Evolutionary conservation across 2,888 invertebrate species (phyloP), one percentile per base, ranked within the genome.

Genomic region (Perizoma flavofasciatum): DNA sequence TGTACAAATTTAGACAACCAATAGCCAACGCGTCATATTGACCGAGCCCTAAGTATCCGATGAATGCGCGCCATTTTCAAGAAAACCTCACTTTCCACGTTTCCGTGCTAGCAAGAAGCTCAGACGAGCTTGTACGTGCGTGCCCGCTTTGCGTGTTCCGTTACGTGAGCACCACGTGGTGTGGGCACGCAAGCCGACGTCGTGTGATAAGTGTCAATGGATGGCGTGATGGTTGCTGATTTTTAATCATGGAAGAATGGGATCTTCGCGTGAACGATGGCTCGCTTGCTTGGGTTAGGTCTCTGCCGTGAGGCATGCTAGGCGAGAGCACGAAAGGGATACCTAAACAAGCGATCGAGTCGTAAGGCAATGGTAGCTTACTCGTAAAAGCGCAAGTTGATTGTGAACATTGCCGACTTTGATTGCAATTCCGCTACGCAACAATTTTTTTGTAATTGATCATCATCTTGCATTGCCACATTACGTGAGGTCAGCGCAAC

Each of bases 181-280:
- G 44, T 55, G 49, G 67, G 70, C 90, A 90, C 90, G 90, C 90
- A 78, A 89, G 68, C 75, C 70, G 79, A 79, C 75, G 80, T 77
- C 39, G 44, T 70, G 70, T 81, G 80, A 83, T 83, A 85, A 73
- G 82, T 89, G 87, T 88, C 89, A 90, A 91, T 90, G 90, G 81
- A 85, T 90, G 69, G 90, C 90, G 90, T 90, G 89, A 83, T 83
- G 74, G 68, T 65, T 69, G 81, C 78, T 82, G 85, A 82, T 86
- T 82, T 81, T 85, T 85, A 85, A 86, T 86, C 85, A 82, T 81
- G 81, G 72, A 74, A 70, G 72, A 79, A 83, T 81, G 82, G 82
- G 80, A 80, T 78, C 77, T 75, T 86, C 67, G 86, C 87, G 87
- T 86, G 86, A 67, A 72, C 49, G 64, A 62, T 66, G 59, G 46